These are phyloP conservation scores for Deilephila elpenor DNA, from an alignment of 2,888 invertebrate species.

Conservation along the genomic window DNA sequence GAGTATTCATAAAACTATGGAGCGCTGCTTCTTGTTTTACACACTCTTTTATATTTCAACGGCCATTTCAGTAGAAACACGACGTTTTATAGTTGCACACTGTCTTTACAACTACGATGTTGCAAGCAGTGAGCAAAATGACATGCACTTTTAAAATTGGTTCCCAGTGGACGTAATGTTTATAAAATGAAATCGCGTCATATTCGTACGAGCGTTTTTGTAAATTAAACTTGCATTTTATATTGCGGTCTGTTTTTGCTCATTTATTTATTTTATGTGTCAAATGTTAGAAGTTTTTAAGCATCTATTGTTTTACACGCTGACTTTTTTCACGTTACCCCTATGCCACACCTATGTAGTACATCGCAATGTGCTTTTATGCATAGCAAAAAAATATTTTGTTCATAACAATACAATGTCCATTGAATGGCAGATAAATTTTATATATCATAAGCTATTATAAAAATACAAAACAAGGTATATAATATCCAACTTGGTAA, in stretches of 20 bases:
- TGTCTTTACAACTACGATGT: conserved; percentile 48
- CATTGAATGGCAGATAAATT: no score
- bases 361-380: no score
- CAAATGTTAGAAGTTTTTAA: neutral
- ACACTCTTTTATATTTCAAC: conserved; percentile 74
- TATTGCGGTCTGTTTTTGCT: neutral
- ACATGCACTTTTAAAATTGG: conserved; percentile 41
- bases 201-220: conserved; percentile 20
- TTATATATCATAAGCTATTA: no score
- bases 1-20: conserved; percentile 77
- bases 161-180: conserved; percentile 26
- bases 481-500: no score
- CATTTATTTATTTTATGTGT: conserved; percentile 3
- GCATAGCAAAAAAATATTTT: no score
- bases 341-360: no score
- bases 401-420: no score
- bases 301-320: neutral
- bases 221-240: conserved; percentile 26
- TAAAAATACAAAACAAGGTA: no score
- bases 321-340: no score
- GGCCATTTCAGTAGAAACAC: conserved; percentile 61
- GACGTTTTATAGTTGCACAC: conserved; percentile 53
- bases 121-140: conserved; percentile 45
- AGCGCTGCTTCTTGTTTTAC: conserved; percentile 73
- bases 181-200: conserved; percentile 25